Percentiles rank a stretch among this genome's conserved stretches.
Evolutionary conservation across 2,797 vertebrate species (phyloP).

Genomic region (Acanthornis magna): DNA sequence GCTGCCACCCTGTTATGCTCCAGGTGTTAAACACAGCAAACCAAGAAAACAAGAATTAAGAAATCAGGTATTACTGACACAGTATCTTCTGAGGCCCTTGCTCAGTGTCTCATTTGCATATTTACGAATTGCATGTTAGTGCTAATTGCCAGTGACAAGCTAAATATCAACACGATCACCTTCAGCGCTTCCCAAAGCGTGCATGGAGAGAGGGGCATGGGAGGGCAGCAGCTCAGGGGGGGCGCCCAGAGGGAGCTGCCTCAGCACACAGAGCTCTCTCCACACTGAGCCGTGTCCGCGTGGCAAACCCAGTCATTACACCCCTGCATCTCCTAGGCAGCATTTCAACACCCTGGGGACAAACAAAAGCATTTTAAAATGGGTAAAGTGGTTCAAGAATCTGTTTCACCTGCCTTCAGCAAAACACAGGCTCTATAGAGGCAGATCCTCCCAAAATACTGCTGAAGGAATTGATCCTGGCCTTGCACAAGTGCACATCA

Average conservation of each 20-base stretch:
- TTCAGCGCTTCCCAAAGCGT: background rate
- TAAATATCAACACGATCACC: background rate
- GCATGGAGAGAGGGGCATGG: accelerated
- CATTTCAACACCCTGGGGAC: background rate
- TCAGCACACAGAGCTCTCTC: background rate
- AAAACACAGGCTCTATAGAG: background rate
- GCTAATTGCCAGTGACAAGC: background rate
- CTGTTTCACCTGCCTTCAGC: background rate
- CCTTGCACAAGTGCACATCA: background rate
- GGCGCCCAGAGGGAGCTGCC: background rate
- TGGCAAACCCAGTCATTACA: background rate
- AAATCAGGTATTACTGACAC: background rate
- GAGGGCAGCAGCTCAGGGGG: background rate
- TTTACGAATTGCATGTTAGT: background rate
- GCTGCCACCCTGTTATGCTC: background rate
- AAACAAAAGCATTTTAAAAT: background rate
- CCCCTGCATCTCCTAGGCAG: background rate
- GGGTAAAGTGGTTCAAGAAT: background rate
- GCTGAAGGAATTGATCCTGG: background rate
- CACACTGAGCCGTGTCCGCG: accelerated
- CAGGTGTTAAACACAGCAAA: background rate
- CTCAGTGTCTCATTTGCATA: background rate
- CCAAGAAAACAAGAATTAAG: background rate
- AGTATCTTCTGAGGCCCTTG: background rate
- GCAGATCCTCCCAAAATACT: background rate